Evolutionary conservation across 2,888 invertebrate genomes (phyloP).

Genomic region (Anoplius nigerrimus): DNA sequence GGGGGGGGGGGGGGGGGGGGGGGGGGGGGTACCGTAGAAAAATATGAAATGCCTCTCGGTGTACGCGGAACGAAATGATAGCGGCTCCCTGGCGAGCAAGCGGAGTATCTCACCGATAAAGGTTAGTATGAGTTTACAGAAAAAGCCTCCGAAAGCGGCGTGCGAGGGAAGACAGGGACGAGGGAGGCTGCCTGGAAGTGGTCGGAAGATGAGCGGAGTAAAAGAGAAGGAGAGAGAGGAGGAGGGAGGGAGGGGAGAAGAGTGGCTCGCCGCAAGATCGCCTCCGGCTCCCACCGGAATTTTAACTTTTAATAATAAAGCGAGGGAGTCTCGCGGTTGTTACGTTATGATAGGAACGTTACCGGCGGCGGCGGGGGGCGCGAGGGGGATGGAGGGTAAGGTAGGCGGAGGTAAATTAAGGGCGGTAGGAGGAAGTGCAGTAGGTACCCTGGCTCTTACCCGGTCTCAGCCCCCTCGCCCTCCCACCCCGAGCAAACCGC

Average conservation of each 20-base stretch:
- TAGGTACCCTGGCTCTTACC: slow-evolving; percentile 21
- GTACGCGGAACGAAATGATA: background rate
- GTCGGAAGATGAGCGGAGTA: slow-evolving; percentile 19
- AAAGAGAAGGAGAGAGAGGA: slow-evolving; percentile 10
- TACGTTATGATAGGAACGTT: slow-evolving; percentile 58
- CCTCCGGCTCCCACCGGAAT: slow-evolving; percentile 63
- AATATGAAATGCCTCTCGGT: too few species aligned
- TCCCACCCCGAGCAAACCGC: slow-evolving; percentile 60
- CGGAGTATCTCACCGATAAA: slow-evolving; percentile 39
- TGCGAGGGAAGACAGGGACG: background rate
- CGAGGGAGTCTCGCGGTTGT: slow-evolving; percentile 69
- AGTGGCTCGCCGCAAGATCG: slow-evolving; percentile 56
- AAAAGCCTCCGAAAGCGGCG: slow-evolving; percentile 13
- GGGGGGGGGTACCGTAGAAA: too few species aligned
- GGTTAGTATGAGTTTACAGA: slow-evolving; percentile 52
- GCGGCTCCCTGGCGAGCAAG: slow-evolving; percentile 24
- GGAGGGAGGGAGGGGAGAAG: slow-evolving; percentile 6
- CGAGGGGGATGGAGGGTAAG: background rate
- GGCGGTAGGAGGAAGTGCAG: slow-evolving; percentile 45
- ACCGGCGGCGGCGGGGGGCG: slow-evolving; percentile 29
- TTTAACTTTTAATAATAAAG: slow-evolving; percentile 73
- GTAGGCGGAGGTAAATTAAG: slow-evolving; percentile 35
- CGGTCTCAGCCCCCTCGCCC: slow-evolving; percentile 21
- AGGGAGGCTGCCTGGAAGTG: slow-evolving; percentile 2
- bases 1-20: too few species aligned